Conservation (phyloP, 1,140 invertebrate genomes). For the Drosophila melanica region DNA sequence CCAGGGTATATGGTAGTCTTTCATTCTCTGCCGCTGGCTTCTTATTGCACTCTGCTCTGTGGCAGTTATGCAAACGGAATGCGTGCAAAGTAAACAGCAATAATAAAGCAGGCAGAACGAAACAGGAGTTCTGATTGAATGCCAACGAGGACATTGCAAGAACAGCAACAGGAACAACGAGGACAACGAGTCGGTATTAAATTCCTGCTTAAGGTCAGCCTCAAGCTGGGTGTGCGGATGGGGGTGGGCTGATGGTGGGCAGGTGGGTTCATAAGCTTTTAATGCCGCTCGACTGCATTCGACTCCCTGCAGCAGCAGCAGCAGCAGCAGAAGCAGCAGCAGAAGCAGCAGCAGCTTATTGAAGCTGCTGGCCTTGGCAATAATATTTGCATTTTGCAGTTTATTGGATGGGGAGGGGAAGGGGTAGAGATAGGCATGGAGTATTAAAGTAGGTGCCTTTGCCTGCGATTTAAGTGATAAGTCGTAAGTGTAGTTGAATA, state of each 20-base stretch:
- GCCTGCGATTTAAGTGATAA: too few relatives aligned
- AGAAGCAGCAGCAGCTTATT: constrained; percentile 30
- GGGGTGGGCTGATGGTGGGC: background rate
- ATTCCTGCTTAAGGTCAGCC: constrained; percentile 45
- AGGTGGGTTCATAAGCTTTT: constrained; percentile 53
- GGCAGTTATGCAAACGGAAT: constrained; percentile 34
- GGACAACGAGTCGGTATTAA: constrained; percentile 38
- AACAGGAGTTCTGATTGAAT: constrained; percentile 37
- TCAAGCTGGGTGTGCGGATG: background rate
- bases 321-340: background rate
- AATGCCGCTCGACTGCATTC: constrained; percentile 52
- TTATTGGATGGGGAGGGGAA: background rate
- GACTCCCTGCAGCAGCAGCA: constrained; percentile 11
- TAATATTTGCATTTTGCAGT: too few relatives aligned
- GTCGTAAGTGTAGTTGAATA: too few relatives aligned
- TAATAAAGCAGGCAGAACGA: constrained; percentile 31
- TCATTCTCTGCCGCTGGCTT: background rate
- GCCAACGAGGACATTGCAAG: constrained; percentile 14
- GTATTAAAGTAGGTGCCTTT: too few relatives aligned
- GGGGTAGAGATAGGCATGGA: background rate
- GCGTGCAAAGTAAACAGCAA: constrained; percentile 42
- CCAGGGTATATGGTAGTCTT: background rate
- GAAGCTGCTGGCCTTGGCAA: constrained; percentile 37
- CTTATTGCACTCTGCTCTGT: constrained; percentile 9
- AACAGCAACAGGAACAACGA: background rate